phyloP scores from a whole-genome alignment of 2,888 invertebrate species.

The Melinopterus prodromus region DNA sequence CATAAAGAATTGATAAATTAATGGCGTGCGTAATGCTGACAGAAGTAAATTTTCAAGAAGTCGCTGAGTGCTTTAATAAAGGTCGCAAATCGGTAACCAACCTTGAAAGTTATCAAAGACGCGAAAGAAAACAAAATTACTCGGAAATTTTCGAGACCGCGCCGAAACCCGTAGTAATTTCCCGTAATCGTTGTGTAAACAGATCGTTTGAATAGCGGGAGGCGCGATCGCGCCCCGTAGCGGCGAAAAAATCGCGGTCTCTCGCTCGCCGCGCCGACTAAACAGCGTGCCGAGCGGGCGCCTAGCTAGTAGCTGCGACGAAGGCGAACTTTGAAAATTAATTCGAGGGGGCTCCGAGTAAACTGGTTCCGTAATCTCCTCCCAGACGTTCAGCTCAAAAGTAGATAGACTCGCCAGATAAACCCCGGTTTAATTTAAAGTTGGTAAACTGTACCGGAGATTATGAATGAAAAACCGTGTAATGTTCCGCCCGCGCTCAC shows the following conservation, averaged over 20 bases:
- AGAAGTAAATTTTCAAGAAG: too few species aligned
- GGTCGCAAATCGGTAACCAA: background rate
- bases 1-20: too few species aligned
- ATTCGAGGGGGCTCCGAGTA: constrained; percentile 53
- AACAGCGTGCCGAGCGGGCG: constrained; percentile 11
- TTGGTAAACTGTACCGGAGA: constrained; percentile 36
- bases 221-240: background rate
- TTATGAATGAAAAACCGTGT: constrained; percentile 39
- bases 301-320: background rate
- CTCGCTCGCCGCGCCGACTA: background rate
- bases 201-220: background rate
- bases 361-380: constrained; percentile 53
- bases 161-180: background rate
- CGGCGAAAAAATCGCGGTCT: constrained; percentile 7
- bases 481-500: constrained; percentile 36
- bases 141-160: background rate
- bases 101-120: background rate
- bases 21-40: too few species aligned
- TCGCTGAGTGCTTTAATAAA: too few species aligned
- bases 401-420: constrained; percentile 39
- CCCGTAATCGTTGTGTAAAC: background rate
- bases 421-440: constrained; percentile 37
- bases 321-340: constrained; percentile 46
- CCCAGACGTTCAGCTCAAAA: constrained; percentile 43
- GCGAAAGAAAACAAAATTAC: background rate